Percentiles rank a stretch among this genome's conserved stretches.
These are phyloP conservation scores for Dendronephthya gigantea DNA, from an alignment of 64 coral and sea anemone genomes.

Conservation along the genomic window DNA sequence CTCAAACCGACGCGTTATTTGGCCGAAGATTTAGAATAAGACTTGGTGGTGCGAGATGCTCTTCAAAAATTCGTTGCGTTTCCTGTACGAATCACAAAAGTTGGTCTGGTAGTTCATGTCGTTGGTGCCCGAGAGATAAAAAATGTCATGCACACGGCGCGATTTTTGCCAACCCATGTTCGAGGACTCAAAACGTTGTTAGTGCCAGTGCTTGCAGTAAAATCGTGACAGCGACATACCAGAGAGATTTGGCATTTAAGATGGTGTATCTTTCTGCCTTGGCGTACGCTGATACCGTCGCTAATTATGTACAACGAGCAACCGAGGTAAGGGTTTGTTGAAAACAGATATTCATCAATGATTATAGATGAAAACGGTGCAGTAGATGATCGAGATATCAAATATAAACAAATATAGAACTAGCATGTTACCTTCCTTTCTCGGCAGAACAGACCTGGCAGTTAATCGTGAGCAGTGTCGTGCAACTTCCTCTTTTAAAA, in stretches of 20 bases:
- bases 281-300: conserved; percentile 15
- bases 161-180: conserved; percentile 13
- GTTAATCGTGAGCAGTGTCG: too few relatives aligned
- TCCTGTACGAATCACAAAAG: conserved; percentile 24
- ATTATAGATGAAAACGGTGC: neutral
- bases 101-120: conserved; percentile 8
- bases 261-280: conserved; percentile 18
- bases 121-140: conserved; percentile 16
- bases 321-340: neutral
- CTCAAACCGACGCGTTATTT: neutral
- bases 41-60: neutral
- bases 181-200: conserved; percentile 12
- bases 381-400: neutral
- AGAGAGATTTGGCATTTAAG: neutral
- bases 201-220: neutral
- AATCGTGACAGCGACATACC: neutral
- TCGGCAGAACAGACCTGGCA: too few relatives aligned
- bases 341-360: too few relatives aligned
- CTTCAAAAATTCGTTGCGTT: neutral
- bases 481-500: too few relatives aligned
- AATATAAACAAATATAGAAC: too few relatives aligned
- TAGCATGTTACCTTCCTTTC: too few relatives aligned
- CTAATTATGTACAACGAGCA: conserved; percentile 10
- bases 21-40: too few relatives aligned
- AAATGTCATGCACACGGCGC: conserved; percentile 19